These are phyloP conservation scores for Deroplatys truncata DNA, from an alignment of 2,888 invertebrate genomes.

Conservation along the genomic window DNA sequence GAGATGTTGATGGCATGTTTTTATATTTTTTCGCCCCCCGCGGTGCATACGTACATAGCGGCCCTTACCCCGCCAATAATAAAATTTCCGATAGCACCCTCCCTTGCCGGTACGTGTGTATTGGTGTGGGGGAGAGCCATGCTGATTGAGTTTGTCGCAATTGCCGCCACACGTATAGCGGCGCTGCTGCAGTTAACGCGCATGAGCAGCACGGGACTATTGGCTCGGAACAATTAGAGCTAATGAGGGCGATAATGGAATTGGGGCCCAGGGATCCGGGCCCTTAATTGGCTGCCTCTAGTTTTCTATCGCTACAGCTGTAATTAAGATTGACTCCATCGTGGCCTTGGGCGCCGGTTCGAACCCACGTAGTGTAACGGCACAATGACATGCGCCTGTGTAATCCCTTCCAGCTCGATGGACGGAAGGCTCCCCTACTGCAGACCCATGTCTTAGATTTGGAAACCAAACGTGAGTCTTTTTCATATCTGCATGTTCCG, in stretches of 20 bases:
- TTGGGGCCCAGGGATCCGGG: constrained; percentile 11
- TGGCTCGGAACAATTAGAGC: constrained; percentile 24
- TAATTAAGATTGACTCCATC: constrained; percentile 23
- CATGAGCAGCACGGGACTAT: constrained; percentile 22
- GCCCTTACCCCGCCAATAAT: neutral
- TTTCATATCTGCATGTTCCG: no score
- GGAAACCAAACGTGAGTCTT: no score
- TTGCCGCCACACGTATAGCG: neutral
- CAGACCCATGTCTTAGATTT: no score
- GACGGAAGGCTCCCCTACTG: no score
- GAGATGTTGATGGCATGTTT: neutral
- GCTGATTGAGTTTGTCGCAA: constrained; percentile 20
- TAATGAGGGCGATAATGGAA: constrained; percentile 26
- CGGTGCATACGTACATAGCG: neutral
- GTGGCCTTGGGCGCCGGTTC: neutral
- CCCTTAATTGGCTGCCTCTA: constrained; percentile 19
- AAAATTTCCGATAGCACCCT: neutral
- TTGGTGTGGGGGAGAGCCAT: neutral
- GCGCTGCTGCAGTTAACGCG: constrained; percentile 11
- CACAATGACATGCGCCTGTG: no score
- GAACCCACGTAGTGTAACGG: neutral
- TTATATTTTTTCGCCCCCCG: neutral
- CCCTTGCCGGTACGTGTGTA: neutral
- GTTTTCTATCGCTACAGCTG: constrained; percentile 1
- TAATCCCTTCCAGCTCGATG: no score